These are phyloP conservation scores for Cetoscarus ocellatus DNA, from an alignment of 2,797 vertebrate genomes.

Conservation along the genomic window DNA sequence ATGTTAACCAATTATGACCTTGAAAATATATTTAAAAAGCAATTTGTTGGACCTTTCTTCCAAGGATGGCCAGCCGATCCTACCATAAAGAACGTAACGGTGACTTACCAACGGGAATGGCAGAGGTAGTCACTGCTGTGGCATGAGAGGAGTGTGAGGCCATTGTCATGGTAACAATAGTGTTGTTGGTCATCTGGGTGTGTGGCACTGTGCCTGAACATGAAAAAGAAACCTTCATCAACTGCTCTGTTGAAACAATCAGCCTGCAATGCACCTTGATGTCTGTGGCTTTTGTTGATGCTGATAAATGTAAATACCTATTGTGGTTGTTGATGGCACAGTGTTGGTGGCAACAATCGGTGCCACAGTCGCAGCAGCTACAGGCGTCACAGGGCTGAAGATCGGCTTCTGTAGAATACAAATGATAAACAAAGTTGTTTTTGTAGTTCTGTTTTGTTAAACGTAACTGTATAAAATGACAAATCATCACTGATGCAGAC, in stretches of 20 bases:
- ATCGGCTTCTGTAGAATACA: conserved; percentile 90
- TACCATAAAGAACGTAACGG: too few relatives aligned
- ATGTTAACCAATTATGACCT: too few relatives aligned
- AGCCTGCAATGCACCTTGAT: background rate
- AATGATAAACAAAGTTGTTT: background rate
- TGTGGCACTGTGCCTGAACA: conserved; percentile 91
- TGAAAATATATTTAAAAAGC: too few relatives aligned
- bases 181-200: conserved; percentile 93
- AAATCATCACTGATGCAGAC: background rate
- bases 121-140: conserved; percentile 95
- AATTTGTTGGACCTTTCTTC: too few relatives aligned
- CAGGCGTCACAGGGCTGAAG: conserved; percentile 95
- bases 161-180: conserved; percentile 98
- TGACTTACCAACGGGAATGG: conserved; percentile 95
- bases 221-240: background rate
- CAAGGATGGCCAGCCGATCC: too few relatives aligned
- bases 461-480: background rate
- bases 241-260: background rate
- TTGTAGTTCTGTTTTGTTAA: too few relatives aligned
- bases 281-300: background rate
- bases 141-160: conserved; percentile 97
- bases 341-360: conserved; percentile 97
- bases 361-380: conserved; percentile 97
- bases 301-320: conserved; percentile 79
- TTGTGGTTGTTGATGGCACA: conserved; percentile 92